These are phyloP conservation scores for Oxygymnocypris stewartii DNA, from an alignment of 2,113 vertebrate species.

Conservation along the genomic window DNA sequence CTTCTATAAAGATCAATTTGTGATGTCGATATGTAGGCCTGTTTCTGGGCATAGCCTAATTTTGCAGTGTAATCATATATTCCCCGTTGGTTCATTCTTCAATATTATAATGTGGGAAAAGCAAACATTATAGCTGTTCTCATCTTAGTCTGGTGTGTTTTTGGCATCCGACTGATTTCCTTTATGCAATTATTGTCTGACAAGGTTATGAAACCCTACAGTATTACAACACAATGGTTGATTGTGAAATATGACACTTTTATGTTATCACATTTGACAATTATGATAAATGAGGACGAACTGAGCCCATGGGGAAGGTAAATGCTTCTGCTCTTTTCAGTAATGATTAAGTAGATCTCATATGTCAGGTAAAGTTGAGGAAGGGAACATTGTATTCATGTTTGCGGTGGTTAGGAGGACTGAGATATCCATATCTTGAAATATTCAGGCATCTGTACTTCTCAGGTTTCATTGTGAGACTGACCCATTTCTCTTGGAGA, in stretches of 20 bases:
- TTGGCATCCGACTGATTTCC: neutral
- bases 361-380: neutral
- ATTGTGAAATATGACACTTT: neutral
- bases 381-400: conserved; percentile 13
- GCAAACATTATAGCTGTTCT: neutral
- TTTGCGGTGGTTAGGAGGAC: neutral
- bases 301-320: neutral
- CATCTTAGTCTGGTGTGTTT: neutral
- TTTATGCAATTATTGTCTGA: neutral
- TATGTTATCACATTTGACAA: neutral
- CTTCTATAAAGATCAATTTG: too few relatives aligned
- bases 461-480: neutral
- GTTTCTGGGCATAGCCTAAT: neutral
- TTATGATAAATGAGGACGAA: neutral
- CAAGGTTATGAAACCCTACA: conserved; percentile 1
- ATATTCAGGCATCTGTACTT: conserved; percentile 25
- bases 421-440: neutral
- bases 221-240: neutral
- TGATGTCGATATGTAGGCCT: neutral
- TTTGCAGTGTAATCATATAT: neutral
- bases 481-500: neutral
- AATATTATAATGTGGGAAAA: neutral
- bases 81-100: neutral
- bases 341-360: neutral
- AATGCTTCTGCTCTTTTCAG: neutral